These are phyloP conservation scores for Zosterops japonicus DNA, from an alignment of 2,113 vertebrate genomes.

Conservation along the genomic window DNA sequence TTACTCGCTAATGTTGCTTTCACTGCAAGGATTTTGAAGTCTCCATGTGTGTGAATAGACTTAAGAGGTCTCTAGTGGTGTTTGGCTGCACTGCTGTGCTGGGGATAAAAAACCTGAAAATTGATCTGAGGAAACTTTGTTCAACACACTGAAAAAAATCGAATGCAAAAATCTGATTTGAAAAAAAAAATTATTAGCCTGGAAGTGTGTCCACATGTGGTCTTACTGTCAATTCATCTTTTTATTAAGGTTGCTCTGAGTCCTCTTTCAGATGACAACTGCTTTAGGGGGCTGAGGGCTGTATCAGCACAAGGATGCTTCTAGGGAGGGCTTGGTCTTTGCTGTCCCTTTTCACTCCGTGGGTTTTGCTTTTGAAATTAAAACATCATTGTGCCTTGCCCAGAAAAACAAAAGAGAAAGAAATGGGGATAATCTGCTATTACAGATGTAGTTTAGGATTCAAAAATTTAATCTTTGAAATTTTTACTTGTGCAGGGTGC, in stretches of 20 bases:
- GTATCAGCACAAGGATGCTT: not conserved
- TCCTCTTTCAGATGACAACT: not conserved
- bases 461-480: not conserved
- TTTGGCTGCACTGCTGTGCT: not conserved
- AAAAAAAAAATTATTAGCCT: not conserved
- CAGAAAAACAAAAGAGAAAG: not conserved
- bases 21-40: not conserved
- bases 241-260: not conserved
- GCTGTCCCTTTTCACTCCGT: not conserved
- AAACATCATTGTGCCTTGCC: not conserved
- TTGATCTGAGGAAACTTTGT: not conserved
- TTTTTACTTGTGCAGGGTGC: not conserved
- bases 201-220: not conserved
- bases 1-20: not conserved
- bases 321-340: not conserved
- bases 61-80: not conserved
- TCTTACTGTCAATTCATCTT: not conserved
- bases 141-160: not conserved
- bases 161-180: not conserved
- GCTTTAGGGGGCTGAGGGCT: not conserved
- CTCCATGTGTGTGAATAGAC: not conserved
- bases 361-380: not conserved
- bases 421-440: not conserved
- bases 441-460: not conserved
- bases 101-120: not conserved